phyloP scores from a whole-genome alignment of 2,797 vertebrate genomes.

The Sebastes itinus region DNA sequence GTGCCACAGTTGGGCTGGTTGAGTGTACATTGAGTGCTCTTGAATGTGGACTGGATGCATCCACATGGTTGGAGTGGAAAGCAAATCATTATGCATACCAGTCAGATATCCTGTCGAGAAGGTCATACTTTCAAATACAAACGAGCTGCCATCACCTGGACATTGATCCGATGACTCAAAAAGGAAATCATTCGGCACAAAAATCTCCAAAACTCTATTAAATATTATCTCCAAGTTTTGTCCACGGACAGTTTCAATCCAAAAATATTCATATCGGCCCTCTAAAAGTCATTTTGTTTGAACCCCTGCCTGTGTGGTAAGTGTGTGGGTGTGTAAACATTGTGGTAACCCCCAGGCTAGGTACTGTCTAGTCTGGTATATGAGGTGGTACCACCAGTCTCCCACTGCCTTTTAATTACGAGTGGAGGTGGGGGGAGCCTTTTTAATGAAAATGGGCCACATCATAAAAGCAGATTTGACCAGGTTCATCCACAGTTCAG shows the following conservation, averaged over 20 bases:
- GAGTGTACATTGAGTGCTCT: background rate
- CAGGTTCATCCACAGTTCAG: conserved; percentile 76
- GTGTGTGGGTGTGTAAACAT: conserved; percentile 74
- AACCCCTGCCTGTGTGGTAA: conserved; percentile 42
- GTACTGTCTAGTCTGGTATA: conserved; percentile 72
- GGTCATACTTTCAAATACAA: background rate
- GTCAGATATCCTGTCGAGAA: background rate
- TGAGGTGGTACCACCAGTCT: conserved; percentile 75
- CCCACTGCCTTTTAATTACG: conserved; percentile 75
- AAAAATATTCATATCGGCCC: background rate
- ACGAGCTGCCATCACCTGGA: background rate
- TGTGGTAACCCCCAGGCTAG: conserved; percentile 70
- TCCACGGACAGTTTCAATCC: background rate
- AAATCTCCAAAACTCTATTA: background rate
- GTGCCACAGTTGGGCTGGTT: background rate
- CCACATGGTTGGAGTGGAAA: background rate
- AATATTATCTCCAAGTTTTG: background rate
- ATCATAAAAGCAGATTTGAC: conserved; percentile 74
- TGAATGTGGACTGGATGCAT: background rate
- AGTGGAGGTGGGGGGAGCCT: conserved; percentile 44
- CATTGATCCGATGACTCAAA: background rate
- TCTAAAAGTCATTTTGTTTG: conserved; percentile 22
- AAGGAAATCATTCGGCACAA: background rate
- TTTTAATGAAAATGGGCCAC: conserved; percentile 75
- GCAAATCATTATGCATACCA: background rate